Conservation (phyloP, 2,113 vertebrate genomes). For the Pionites leucogaster region DNA sequence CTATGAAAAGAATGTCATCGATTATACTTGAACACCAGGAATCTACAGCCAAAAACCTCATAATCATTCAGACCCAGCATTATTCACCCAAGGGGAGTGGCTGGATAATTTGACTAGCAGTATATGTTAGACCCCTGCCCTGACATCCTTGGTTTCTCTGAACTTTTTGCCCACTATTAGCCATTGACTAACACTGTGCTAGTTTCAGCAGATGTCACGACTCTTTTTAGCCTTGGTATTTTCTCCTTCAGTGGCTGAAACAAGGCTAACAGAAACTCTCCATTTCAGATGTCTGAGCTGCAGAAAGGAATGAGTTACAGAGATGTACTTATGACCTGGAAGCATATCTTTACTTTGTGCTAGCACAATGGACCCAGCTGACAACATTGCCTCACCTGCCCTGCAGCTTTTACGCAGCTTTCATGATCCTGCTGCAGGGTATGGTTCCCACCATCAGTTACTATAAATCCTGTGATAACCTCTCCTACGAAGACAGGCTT, state of each 20-base stretch:
- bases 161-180: neutral
- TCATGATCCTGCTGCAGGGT: neutral
- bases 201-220: neutral
- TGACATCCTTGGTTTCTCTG: neutral
- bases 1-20: neutral
- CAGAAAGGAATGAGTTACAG: neutral
- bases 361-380: neutral
- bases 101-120: neutral
- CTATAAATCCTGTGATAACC: neutral
- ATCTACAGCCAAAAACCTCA: neutral
- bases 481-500: neutral
- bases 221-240: neutral
- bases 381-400: neutral
- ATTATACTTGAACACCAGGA: neutral
- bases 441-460: neutral
- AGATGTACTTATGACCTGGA: neutral
- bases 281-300: neutral
- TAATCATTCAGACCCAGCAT: neutral
- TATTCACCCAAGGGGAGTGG: neutral
- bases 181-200: neutral
- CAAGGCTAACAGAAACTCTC: neutral
- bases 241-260: neutral
- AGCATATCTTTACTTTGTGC: neutral
- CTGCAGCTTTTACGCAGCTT: neutral
- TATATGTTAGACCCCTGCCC: neutral